Base-by-base conservation (phyloP, 1,140 invertebrate species). In the Drosophila varians region DNA sequence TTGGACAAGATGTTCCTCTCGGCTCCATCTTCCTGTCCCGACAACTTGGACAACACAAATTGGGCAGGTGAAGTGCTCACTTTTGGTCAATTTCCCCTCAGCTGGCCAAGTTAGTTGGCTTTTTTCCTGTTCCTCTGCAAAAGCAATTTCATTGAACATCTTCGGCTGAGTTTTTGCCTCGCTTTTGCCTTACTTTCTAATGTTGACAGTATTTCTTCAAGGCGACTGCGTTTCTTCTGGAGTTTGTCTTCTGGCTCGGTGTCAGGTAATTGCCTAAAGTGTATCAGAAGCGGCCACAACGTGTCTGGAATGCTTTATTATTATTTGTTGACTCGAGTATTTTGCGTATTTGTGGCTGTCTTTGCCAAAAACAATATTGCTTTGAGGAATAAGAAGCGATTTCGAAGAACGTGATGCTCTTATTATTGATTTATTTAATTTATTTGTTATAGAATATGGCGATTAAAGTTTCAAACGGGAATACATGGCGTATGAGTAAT, bases 31-130 rank as follows among this genome's bases (percentile, higher is more conserved):
- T 86, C 82, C 77, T 87, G 69, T 87, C 82, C 60, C 56, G 77
- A 74, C 80, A 73, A 80, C 82, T 87, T 70, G 48, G 68, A 60
- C 82, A 74, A 25, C 77, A 64, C 74, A 65, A 87, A 87, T 86
- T 87, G 82, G 77, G 77, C 82, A 87, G 54, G 57, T 53, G 74
- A 86, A 82, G 79, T 79, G 82, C 74, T 82, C 82, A 87, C 82
- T 86, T 86, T 87, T 86, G 64, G 82, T 79, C 83, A 86, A 77
- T 86, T 82, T 87, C 38, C 77, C 68, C 72, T 64, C 62, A 76
- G 56, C 18, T 31, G 54, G 47, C 34, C 34, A 45, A 47, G 43
- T 42, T 31, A 14, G 25, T 26, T 54, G 31, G 14, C 26, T 18
- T 40, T 18, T 42, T 42, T 42, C 19, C 38, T 48, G 16, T 36